Percentiles rank a stretch among this genome's conserved stretches.
These are phyloP conservation scores for Patiria miniata DNA, from an alignment of 35 echinoderm and acorn worm species.

Conservation along the genomic window DNA sequence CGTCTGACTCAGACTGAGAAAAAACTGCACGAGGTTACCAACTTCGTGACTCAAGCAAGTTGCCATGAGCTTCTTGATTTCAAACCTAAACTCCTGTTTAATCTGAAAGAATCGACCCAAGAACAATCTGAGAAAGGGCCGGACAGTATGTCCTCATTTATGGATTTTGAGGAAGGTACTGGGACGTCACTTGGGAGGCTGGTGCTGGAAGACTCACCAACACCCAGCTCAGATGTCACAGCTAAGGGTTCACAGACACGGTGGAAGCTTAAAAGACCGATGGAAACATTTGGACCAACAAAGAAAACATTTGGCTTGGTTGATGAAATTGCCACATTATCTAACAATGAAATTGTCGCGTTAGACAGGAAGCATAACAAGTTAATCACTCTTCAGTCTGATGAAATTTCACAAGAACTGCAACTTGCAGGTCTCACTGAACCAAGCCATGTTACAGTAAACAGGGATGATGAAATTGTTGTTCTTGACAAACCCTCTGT, in stretches of 20 bases:
- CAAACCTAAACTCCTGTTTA: not conserved
- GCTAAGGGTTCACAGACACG: not conserved
- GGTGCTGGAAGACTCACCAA: not conserved
- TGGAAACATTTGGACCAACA: not conserved
- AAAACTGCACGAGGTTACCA: not conserved
- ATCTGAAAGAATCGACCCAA: not conserved
- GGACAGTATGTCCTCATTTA: not conserved
- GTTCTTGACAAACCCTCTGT: not conserved
- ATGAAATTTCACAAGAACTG: not conserved
- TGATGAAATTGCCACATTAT: not conserved
- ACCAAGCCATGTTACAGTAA: not conserved
- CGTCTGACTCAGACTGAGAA: not conserved
- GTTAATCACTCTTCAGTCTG: not conserved
- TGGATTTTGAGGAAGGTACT: conserved; percentile 16
- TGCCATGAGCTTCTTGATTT: conserved; percentile 1
- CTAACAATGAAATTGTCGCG: not conserved
- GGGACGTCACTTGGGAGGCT: not conserved
- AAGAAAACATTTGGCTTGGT: not conserved
- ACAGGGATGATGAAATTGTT: not conserved
- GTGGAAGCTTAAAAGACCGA: not conserved
- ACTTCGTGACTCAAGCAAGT: not conserved
- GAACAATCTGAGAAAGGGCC: not conserved
- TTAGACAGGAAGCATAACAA: not conserved
- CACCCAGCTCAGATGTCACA: not conserved
- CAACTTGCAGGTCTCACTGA: not conserved